Evolutionary conservation across 1,140 invertebrate species (phyloP), one percentile per base, ranked within the genome.

Genomic region (Brevipalpus yothersi): DNA sequence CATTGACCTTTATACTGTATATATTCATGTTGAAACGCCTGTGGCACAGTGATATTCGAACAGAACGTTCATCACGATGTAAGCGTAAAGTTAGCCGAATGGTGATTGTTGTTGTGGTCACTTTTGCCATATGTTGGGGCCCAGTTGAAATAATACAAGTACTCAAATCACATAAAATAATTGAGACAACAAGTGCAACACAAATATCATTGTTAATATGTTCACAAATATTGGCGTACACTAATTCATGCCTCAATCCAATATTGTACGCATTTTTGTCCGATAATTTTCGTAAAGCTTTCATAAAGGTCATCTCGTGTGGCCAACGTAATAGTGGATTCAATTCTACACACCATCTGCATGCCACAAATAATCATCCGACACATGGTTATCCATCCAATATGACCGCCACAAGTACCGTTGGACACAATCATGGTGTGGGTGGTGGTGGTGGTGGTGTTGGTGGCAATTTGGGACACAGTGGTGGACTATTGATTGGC

Each of bases 51-150:
- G 75, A 73, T 8, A 70, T 80, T 31, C 83, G 84, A 0, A 83
- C 81, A 21, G 81, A 80, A 9, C 78, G 77, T 63, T 79, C 77
- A 56, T 73, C 86, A 53, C 77, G 86, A 64, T 85, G 86, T 40
- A 89, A 90, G 71, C 83, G 83, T 70, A 77, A 89, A 61, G 91
- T 93, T 1, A 95, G 90, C 1, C 76, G 86, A 61, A 84, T 96
- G 80, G 87, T 96, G 9, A 78, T 93, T 43, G 83, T 91, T 21
- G 89, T 96, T 15, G 87, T 95, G 0, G 80, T 87, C 21, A 89
- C 91, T 41, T 95, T 95, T 70, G 90, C 90, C 11, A 75, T 92
- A 42, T 94, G 90, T 72, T 96, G 92, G 92, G 81, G 84, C 65
- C 91, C 91, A 2, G 86, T 95, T 67, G 90, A 83, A 78, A 75